Base-by-base conservation (phyloP, 2,113 vertebrate genomes). In the Passerina amoena region DNA sequence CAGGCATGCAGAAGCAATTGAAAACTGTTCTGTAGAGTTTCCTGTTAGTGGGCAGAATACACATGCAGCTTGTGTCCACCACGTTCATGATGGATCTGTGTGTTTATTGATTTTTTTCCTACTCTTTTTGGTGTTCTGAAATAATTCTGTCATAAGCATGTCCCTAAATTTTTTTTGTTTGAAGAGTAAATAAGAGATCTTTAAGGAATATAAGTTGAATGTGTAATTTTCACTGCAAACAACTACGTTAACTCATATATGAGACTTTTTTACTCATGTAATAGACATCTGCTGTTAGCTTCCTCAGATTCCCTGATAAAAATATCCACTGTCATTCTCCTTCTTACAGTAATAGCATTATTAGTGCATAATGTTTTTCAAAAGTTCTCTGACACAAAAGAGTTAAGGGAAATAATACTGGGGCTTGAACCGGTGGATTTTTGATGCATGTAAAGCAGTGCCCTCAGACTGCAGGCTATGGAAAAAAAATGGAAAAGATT, bases 51-150 rank as follows among this genome's bases (percentile, higher is more conserved):
- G 24, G 5, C 9, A 72, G 44, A 76, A 12, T 14, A 31, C 7
- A 40, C 3, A 11, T 3, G 3, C 11, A 82, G 13, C 7, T 73
- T 45, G 19, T n/a, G 4, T 37, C 40, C 12, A 23, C 23, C 35
- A 4, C 7, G 5, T n/a, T 3, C 44, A 7, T 57, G 31, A 44
- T 27, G 5, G 19, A 25, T 30, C 21, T 23, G 0, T 35, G 35
- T n/a, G 11, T 72, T 69, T 56, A 11, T 54, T 56, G 14, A 25
- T 14, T 82, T 80, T 80, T 31, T 82, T 48, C 23, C 20, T 27
- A 14, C 7, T 13, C 23, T 66, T 66, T 14, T 19, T 12, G 15
- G 13, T 66, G 6, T 40, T 78, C 27, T 85, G 50, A 56, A 31
- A 23, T 44, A 59, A 54, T 37, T 83, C 35, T 33, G 35, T 63